Evolutionary conservation across 2,888 invertebrate species (phyloP).

Genomic region (Drosophila neonasuta): DNA sequence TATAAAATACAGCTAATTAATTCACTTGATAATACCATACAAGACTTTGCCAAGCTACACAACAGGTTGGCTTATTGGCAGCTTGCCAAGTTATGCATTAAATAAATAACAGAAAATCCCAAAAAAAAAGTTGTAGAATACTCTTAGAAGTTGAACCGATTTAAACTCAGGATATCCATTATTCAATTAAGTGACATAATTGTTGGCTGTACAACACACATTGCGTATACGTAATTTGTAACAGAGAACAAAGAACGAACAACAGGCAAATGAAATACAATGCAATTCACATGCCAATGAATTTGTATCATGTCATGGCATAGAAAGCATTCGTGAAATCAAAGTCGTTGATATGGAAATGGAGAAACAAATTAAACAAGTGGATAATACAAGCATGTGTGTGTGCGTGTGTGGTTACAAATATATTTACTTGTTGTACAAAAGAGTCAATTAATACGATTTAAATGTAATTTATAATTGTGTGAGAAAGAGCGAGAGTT

Average conservation of each 20-base stretch:
- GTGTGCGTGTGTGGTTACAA: constrained; percentile 1
- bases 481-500: neutral
- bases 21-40: too few relatives aligned
- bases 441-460: constrained; percentile 36
- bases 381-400: constrained; percentile 4
- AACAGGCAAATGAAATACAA: constrained; percentile 1
- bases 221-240: constrained; percentile 4
- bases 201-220: neutral
- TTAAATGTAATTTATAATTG: constrained; percentile 36
- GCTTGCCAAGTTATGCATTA: too few relatives aligned
- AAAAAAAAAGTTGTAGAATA: too few relatives aligned
- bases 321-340: constrained; percentile 5
- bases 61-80: too few relatives aligned
- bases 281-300: constrained; percentile 7
- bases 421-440: constrained; percentile 12
- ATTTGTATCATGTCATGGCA: neutral
- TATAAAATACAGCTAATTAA: neutral
- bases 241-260: neutral
- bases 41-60: too few relatives aligned
- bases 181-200: neutral
- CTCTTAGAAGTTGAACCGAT: neutral
- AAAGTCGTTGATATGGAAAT: constrained; percentile 21
- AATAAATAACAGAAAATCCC: too few relatives aligned
- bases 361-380: constrained; percentile 9
- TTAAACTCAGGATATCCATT: neutral